Evolutionary conservation across 2,113 vertebrate genomes (phyloP).

Genomic region (Melanotaenia duboulayi): DNA sequence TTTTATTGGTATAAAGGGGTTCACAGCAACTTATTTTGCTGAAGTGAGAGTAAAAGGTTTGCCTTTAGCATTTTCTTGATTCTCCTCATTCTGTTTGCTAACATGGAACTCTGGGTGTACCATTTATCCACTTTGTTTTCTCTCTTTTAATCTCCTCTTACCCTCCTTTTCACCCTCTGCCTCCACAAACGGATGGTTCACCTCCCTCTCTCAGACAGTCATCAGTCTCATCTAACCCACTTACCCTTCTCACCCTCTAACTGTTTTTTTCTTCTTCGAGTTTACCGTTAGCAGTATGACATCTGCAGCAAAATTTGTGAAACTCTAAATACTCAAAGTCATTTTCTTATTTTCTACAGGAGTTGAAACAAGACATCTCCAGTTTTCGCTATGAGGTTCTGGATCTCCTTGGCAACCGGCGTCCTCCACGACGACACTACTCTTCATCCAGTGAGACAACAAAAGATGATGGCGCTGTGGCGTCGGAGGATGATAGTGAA

Average conservation of each 20-base stretch:
- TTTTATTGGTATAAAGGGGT: no score
- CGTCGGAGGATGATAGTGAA: conserved; percentile 81
- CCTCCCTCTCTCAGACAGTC: conserved; percentile 19
- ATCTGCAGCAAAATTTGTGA: neutral
- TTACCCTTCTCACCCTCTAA: conserved; percentile 12
- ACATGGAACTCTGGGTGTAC: neutral
- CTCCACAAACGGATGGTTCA: conserved; percentile 30
- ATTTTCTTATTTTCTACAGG: conserved; percentile 77
- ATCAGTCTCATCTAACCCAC: conserved; percentile 18
- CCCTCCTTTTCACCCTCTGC: conserved; percentile 44
- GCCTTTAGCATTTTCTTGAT: no score
- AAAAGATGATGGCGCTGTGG: conserved; percentile 82
- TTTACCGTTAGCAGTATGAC: neutral
- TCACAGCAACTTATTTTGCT: no score
- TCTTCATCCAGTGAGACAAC: conserved; percentile 91
- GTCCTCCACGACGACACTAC: conserved; percentile 90
- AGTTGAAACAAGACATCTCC: conserved; percentile 98
- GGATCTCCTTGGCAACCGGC: conserved; percentile 94
- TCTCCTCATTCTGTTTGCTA: neutral
- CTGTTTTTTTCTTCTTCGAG: neutral
- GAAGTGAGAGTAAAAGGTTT: no score
- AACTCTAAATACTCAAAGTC: no score
- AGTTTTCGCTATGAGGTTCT: conserved; percentile 97
- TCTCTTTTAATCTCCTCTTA: neutral
- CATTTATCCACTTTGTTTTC: neutral